A percentile compares a stretch with the other conserved stretches of the same genome.
phyloP scores from a whole-genome alignment of 2,888 invertebrate genomes.

The Lasioglossum marginatum region DNA sequence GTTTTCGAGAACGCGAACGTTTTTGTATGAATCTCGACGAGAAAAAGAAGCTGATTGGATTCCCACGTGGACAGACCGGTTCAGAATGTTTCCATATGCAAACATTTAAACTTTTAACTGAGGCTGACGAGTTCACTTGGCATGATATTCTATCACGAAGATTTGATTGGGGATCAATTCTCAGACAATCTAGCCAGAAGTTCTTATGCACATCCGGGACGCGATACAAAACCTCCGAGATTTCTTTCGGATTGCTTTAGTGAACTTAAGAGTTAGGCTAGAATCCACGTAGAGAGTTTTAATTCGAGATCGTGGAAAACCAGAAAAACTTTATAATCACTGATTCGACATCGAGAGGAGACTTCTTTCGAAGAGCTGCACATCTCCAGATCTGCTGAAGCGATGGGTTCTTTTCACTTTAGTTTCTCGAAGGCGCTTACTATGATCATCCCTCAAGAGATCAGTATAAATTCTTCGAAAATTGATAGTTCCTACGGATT shows the following conservation, averaged over 20 bases:
- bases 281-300: neutral
- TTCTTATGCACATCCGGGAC: neutral
- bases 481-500: neutral
- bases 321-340: neutral
- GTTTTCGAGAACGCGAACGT: neutral
- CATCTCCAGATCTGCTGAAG: neutral
- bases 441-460: neutral
- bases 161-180: neutral
- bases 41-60: neutral
- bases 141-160: no score
- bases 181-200: neutral
- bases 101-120: neutral
- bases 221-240: neutral
- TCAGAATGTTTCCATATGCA: no score
- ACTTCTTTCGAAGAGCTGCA: neutral
- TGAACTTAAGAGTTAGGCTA: neutral
- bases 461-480: conserved; percentile 4
- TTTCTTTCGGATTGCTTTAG: neutral
- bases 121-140: no score
- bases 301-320: neutral
- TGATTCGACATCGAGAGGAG: neutral
- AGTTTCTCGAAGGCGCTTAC: neutral
- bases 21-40: neutral
- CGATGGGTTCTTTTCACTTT: neutral
- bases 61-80: neutral